Conservation (phyloP, 2,888 invertebrate species). For the Sabatieria punctata region DNA sequence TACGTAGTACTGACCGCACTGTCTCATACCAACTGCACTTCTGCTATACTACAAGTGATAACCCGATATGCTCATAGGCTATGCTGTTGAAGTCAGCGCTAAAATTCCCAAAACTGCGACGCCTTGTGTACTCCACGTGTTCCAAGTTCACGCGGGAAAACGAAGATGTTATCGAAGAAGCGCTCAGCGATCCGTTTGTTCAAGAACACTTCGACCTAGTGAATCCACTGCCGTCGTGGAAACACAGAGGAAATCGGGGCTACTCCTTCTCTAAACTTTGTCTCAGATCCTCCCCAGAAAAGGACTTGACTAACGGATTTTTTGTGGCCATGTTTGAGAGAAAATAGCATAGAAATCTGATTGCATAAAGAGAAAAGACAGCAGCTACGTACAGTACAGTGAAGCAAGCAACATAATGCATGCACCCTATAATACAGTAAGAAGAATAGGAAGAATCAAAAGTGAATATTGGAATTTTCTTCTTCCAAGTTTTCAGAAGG, state of each 20-base stretch:
- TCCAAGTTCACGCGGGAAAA: slow-evolving; percentile 77
- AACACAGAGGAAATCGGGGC: slow-evolving; percentile 18
- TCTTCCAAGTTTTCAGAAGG: no score
- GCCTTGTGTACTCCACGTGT: slow-evolving; percentile 89
- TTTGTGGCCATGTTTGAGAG: slow-evolving; percentile 69
- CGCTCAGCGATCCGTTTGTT: slow-evolving; percentile 34
- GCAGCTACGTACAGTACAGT: no score
- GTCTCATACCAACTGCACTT: no score
- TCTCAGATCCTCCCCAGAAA: slow-evolving; percentile 55
- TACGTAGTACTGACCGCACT: no score
- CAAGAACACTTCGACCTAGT: slow-evolving; percentile 18
- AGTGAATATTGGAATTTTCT: no score
- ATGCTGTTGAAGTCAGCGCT: slow-evolving; percentile 70
- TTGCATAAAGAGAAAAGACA: neutral
- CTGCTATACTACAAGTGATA: slow-evolving; percentile 34
- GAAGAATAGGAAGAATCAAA: no score
- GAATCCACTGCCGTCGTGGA: slow-evolving; percentile 41
- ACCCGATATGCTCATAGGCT: no score
- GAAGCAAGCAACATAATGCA: no score
- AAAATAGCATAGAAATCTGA: slow-evolving; percentile 3
- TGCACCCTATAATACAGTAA: no score
- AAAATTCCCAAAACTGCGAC: slow-evolving; percentile 58
- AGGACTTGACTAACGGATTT: slow-evolving; percentile 75
- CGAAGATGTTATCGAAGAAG: slow-evolving; percentile 65
- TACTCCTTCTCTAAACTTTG: slow-evolving; percentile 44